These are phyloP conservation scores for Rhincodon typus DNA, from an alignment of 2,797 vertebrate genomes.

Conservation along the genomic window DNA sequence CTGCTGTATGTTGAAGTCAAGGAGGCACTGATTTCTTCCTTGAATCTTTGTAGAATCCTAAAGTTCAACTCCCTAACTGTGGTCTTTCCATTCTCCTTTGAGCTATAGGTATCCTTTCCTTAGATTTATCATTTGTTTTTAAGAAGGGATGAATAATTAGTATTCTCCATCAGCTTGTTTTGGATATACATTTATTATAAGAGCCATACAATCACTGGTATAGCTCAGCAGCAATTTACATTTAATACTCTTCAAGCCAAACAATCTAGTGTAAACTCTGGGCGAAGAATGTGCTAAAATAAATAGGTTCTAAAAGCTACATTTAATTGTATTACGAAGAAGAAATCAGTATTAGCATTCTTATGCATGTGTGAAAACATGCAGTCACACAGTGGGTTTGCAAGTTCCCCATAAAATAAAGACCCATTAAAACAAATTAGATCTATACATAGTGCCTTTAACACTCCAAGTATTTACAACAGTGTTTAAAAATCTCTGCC, in stretches of 20 bases:
- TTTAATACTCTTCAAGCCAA: constrained; percentile 29
- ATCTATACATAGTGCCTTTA: constrained; percentile 31
- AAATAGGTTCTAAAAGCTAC: constrained; percentile 19
- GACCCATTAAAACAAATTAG: background rate
- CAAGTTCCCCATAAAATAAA: constrained; percentile 18
- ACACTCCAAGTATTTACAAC: constrained; percentile 29
- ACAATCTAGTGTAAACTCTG: constrained; percentile 19
- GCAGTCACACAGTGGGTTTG: background rate
- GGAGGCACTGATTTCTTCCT: background rate
- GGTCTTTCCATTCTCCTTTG: background rate
- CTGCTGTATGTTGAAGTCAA: background rate
- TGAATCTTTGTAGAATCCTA: background rate
- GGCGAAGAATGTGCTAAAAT: constrained; percentile 23
- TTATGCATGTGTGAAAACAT: background rate
- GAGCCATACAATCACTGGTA: background rate
- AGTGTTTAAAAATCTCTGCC: constrained; percentile 24
- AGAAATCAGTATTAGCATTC: background rate
- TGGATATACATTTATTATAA: constrained; percentile 3
- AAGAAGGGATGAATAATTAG: background rate
- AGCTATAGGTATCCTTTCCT: background rate
- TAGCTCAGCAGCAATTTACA: constrained; percentile 17
- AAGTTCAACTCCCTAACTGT: background rate
- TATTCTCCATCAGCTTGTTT: background rate
- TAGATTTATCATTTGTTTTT: background rate
- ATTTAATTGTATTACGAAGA: constrained; percentile 6